Evolutionary conservation across 1,140 invertebrate genomes (phyloP).

Genomic region (Monochamus saltuarius): DNA sequence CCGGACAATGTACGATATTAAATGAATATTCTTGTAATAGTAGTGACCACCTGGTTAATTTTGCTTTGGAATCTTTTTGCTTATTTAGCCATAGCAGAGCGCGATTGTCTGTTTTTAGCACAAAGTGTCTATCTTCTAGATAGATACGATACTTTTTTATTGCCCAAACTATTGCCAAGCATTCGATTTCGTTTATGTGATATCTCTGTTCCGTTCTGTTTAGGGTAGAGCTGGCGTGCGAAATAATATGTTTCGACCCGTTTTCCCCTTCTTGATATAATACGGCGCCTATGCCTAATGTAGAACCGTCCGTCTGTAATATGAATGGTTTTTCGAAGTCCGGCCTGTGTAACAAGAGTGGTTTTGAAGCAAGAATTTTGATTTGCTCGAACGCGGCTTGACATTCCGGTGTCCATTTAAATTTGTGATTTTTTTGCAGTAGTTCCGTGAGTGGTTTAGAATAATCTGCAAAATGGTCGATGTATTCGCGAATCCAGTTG

Average conservation of each 20-base stretch:
- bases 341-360: conserved; percentile 7
- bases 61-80: conserved; percentile 30
- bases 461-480: conserved; percentile 25
- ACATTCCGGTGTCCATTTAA: conserved; percentile 6
- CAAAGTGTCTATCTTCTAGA: conserved; percentile 42
- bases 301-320: conserved; percentile 21
- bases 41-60: conserved; percentile 41
- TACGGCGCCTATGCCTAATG: conserved; percentile 20
- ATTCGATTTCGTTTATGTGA: conserved; percentile 30
- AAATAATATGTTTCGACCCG: conserved; percentile 2
- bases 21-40: conserved; percentile 38
- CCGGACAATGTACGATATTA: conserved; percentile 38
- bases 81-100: conserved; percentile 35
- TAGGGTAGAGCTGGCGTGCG: conserved; percentile 24
- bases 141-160: conserved; percentile 40
- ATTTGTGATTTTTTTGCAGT: conserved; percentile 20
- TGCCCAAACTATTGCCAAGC: conserved; percentile 42
- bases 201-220: conserved; percentile 16
- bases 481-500: conserved; percentile 38
- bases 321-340: conserved; percentile 17
- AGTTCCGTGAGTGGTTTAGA: conserved; percentile 29
- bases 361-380: conserved; percentile 17
- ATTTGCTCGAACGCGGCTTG: conserved; percentile 21
- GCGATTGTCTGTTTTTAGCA: conserved; percentile 37
- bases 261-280: conserved; percentile 19